Base-by-base conservation (phyloP, 2,113 vertebrate species). In the Aegithalos caudatus region DNA sequence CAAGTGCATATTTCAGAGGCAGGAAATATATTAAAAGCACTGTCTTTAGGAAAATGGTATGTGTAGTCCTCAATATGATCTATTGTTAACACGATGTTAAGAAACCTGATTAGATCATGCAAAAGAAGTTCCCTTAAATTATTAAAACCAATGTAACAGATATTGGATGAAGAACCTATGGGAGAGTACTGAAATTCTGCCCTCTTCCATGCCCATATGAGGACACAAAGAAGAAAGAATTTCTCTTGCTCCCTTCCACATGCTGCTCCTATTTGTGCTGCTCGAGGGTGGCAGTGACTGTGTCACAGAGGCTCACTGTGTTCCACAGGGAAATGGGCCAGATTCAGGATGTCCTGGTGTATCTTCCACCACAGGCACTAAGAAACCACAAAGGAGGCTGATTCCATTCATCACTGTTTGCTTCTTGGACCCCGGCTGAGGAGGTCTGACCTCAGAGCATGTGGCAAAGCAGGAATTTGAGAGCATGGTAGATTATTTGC, bases 121-220 rank as follows among this genome's bases (percentile, higher is more conserved):
- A 60, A 79, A 93, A 86, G 27, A 70, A 78, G 72, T 69, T 80
- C 4, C 54, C 40, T 51, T 80, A n/a, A 92, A 73, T 92, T 80
- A 54, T 90, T 86, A 54, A 74, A 95, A 47, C 9, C 37, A 84
- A 11, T 23, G 9, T 60, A 71, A 61, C 2, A 61, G 77, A 53
- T 48, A 15, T 31, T 76, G 48, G 40, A 53, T 69, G 53, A 50
- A 48, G 29, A 81, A 37, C 11, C 65, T 57, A 44, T 62, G 31
- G 25, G 42, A 25, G 44, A 67, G 23, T 53, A 42, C 45, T 79
- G 53, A 89, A 87, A 42, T 79, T 76, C 37, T 76, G 13, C 35
- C 37, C 35, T 86, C 56, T 84, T 71, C 40, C 35, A 23, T 64
- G 9, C 28, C 31, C 31, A 9, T 2, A 2, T 27, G 45, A 57